Base-by-base conservation (phyloP, 2,888 invertebrate species). In the Noctua pronuba region DNA sequence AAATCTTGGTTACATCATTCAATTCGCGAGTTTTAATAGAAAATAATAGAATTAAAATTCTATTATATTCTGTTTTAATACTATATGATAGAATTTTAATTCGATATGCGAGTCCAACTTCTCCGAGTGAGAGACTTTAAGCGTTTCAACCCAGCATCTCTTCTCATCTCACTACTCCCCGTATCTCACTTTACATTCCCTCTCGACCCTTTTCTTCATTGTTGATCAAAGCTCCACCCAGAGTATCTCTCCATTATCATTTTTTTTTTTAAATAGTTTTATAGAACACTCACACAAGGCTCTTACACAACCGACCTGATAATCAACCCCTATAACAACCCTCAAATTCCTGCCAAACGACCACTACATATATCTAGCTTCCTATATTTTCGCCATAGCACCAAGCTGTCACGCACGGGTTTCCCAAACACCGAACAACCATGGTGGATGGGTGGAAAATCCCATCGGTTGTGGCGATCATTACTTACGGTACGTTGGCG, bases 361-460 rank as follows among this genome's bases (percentile, higher is more conserved):
- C 41, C n/a, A 13, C n/a, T n/a, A 8, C 16, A 65, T n/a, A 41
- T n/a, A 2, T 65, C 38, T 38, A 65, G 16, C 18, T 66, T 46
- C 16, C 21, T 46, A 72, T 46, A 66, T 41, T 44, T 46, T 7
- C 28, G 1, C 73, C 67, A 71, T 70, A 66, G 62, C 67, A 62
- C 31, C 21, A 49, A 31, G 49, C 66, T 60, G 66, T 31, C 79
- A 79, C 79, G 84, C 75, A 77, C 38, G 88, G 88, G 68, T 71
- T 87, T 88, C 75, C 88, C 88, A 41, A 82, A 76, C 68, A 31
- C 64, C 64, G 21, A 35, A 24, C 67, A 52, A 58, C 41, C 4
- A 28, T 65, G 18, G 65, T 41, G 41, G n/a, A 76, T 73, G 80
- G 64, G 58, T 78, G 87, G 89, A 88, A 88, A 88, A 78, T 84